Base-by-base conservation (phyloP, 2,113 vertebrate species). In the Hydrochoerus hydrochaeris region DNA sequence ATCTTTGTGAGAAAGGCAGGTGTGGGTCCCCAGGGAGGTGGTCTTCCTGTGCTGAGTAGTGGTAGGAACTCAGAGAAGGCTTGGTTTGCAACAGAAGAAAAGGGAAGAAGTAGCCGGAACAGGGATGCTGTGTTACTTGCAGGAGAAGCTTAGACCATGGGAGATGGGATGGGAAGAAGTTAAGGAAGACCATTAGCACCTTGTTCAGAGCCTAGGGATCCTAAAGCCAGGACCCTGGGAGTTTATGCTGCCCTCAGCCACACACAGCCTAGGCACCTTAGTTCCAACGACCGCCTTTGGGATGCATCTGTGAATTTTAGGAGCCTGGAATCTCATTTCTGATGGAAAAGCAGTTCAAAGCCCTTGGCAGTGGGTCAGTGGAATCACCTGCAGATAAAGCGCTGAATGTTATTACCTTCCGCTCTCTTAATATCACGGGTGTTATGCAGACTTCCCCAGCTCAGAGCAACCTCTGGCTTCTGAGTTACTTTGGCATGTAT, bases 391-490 rank as follows among this genome's bases (percentile, higher is more conserved):
- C 63, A 83, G 63, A 88, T 84, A 35, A 91, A 95, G 38, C 19
- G 26, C 52, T 54, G 17, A 38, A 13, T 0, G 0, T 58, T 69
- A 69, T n/a, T 83, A 83, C 73, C 60, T 58, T 95, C 75, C 16
- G 5, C 46, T 89, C 41, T 73, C 78, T 85, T 49, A 94, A 46
- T 78, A 58, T 88, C 91, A 46, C 0, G 8, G 80, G 4, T 67
- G 83, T 80, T 62, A 97, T 77, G 32, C 88, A 69, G 65, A 41
- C 88, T 87, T 84, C 75, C 44, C 80, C 73, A 44, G 84, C 85
- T 78, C 95, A 75, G 57, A 71, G 26, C 46, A 85, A 38, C 91
- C 65, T 88, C 85, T 91, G 67, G 19, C 93, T 91, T 91, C 57
- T 32, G 44, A 91, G 46, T 93, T 46, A 63, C 92, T 80, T 78